Conservation (phyloP, 2,888 invertebrate species). For the Lasioglossum oenotherae region DNA sequence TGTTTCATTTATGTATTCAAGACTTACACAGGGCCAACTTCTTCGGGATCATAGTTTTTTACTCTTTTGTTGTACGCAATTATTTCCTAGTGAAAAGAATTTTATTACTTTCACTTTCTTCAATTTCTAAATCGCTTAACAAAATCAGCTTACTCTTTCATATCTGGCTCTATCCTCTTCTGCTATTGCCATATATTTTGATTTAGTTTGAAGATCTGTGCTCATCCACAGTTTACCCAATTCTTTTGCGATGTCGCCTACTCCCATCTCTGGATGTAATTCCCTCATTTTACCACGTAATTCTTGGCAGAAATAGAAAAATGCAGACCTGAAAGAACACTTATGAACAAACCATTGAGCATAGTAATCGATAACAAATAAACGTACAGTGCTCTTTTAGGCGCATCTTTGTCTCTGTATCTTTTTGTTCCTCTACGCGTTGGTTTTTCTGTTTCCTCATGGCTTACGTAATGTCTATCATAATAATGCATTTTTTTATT, state of each 20-base stretch:
- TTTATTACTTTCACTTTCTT: neutral
- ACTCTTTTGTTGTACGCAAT: slow-evolving; percentile 72
- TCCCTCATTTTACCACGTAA: slow-evolving; percentile 97
- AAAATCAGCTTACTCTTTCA: slow-evolving; percentile 91
- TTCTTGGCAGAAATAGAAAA: slow-evolving; percentile 99
- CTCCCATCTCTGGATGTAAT: slow-evolving; percentile 96
- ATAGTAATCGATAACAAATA: neutral
- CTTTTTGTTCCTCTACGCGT: slow-evolving; percentile 72
- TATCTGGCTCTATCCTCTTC: slow-evolving; percentile 98
- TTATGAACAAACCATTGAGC: slow-evolving; percentile 9
- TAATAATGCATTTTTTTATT: slow-evolving; percentile 73
- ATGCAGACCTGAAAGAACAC: slow-evolving; percentile 92
- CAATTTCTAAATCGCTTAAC: neutral
- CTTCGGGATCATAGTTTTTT: slow-evolving; percentile 72
- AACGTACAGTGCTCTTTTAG: slow-evolving; percentile 70
- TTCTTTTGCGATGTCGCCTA: slow-evolving; percentile 98
- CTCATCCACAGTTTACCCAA: slow-evolving; percentile 97
- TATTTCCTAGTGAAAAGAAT: slow-evolving; percentile 62
- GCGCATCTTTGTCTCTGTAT: slow-evolving; percentile 72
- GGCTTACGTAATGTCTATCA: slow-evolving; percentile 71
- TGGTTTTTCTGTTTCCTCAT: slow-evolving; percentile 70
- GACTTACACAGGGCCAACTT: slow-evolving; percentile 71
- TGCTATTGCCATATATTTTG: slow-evolving; percentile 96
- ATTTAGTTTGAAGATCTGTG: slow-evolving; percentile 92
- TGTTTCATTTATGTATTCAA: slow-evolving; percentile 31